These are phyloP conservation scores for Oreochromis grahami DNA, from an alignment of 2,797 vertebrate species.

Conservation along the genomic window DNA sequence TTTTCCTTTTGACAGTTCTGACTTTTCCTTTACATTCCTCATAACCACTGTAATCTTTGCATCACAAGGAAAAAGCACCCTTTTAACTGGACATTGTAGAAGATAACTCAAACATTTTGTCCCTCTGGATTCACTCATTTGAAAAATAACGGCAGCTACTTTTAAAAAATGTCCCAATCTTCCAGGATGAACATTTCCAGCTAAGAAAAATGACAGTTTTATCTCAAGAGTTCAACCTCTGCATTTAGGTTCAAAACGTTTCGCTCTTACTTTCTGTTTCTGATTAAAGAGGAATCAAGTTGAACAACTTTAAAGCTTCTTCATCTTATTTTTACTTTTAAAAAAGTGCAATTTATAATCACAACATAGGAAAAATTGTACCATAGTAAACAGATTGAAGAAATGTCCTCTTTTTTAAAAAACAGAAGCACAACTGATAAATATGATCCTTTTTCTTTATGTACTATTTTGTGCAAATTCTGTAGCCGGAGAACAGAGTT, in stretches of 20 bases:
- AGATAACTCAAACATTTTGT: background rate
- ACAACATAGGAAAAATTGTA: accelerated
- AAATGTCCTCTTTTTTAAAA: too few species aligned
- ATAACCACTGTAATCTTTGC: background rate
- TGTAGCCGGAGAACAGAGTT: background rate
- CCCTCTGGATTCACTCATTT: background rate
- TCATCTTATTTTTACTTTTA: accelerated
- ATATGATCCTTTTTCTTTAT: background rate
- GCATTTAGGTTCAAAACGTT: background rate
- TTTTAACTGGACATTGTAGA: background rate
- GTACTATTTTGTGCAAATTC: background rate
- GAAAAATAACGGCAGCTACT: background rate
- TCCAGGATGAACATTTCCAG: background rate
- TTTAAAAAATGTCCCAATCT: background rate
- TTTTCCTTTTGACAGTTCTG: background rate
- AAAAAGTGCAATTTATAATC: background rate
- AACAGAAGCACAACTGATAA: background rate
- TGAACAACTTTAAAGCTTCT: background rate
- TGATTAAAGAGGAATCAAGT: background rate
- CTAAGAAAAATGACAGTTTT: background rate
- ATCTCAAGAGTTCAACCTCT: accelerated
- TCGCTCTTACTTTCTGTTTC: accelerated
- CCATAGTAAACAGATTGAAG: accelerated
- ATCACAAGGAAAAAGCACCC: background rate
- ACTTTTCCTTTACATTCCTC: background rate